Percentiles rank a stretch among this genome's conserved stretches.
These are phyloP conservation scores for Venusia cambrica DNA, from an alignment of 2,888 invertebrate species.

Conservation along the genomic window DNA sequence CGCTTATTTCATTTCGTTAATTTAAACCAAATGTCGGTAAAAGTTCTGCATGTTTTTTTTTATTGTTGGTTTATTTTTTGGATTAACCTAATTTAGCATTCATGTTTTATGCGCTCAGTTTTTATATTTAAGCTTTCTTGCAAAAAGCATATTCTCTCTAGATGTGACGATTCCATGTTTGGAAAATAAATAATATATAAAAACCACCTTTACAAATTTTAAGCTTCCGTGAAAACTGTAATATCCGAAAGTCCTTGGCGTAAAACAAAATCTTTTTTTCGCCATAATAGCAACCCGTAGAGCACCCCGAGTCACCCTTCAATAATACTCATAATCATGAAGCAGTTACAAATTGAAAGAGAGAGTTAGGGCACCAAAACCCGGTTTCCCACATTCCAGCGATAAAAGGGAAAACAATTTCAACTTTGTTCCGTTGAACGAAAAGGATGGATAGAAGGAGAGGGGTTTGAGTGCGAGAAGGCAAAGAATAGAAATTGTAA, in stretches of 20 bases:
- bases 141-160: too few relatives aligned
- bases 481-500: slow-evolving; percentile 57
- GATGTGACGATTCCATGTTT: too few relatives aligned
- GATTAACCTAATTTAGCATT: too few relatives aligned
- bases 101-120: too few relatives aligned
- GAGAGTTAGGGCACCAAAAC: slow-evolving; percentile 75
- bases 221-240: too few relatives aligned
- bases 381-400: slow-evolving; percentile 75
- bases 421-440: slow-evolving; percentile 44
- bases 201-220: too few relatives aligned
- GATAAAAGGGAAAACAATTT: slow-evolving; percentile 76
- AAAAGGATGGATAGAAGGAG: slow-evolving; percentile 49
- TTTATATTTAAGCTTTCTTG: too few relatives aligned
- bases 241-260: not conserved
- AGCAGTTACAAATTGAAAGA: slow-evolving; percentile 73
- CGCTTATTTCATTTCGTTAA: too few relatives aligned
- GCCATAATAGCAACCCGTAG: slow-evolving; percentile 1
- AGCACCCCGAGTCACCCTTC: slow-evolving; percentile 33
- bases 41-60: too few relatives aligned
- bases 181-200: too few relatives aligned
- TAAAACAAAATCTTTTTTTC: slow-evolving; percentile 1
- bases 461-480: slow-evolving; percentile 48
- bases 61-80: too few relatives aligned
- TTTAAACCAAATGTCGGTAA: too few relatives aligned
- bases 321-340: slow-evolving; percentile 53